phyloP scores from a whole-genome alignment of 2,113 vertebrate species.

The Calidris pugnax region DNA sequence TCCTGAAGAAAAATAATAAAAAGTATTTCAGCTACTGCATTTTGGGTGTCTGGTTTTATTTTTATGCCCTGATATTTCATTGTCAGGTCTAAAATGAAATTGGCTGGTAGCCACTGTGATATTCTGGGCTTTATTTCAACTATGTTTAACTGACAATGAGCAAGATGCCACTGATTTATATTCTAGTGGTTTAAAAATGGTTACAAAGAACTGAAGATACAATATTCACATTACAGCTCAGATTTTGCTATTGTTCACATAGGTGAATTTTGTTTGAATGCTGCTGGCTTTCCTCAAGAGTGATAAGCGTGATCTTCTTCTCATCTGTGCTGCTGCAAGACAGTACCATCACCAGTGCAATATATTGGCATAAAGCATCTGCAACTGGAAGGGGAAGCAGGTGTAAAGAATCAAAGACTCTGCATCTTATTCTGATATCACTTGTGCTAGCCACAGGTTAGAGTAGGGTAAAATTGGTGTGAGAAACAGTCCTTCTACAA shows the following conservation, averaged over 20 bases:
- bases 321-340: not conserved
- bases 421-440: not conserved
- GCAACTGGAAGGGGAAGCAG: not conserved
- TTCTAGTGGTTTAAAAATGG: no score
- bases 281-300: not conserved
- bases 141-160: not conserved
- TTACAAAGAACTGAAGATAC: not conserved
- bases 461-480: not conserved
- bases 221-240: not conserved
- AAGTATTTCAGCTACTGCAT: not conserved
- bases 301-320: not conserved
- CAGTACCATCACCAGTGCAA: not conserved
- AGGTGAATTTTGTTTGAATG: conserved; percentile 30
- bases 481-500: not conserved
- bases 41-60: not conserved
- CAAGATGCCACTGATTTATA: not conserved
- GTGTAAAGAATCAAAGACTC: not conserved
- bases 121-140: not conserved
- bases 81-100: not conserved
- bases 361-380: not conserved
- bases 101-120: not conserved
- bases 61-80: not conserved
- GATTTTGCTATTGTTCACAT: not conserved
- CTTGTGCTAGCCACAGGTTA: not conserved
- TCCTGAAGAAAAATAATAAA: conserved; percentile 80